These are phyloP conservation scores for Phalacrocorax brasilianus DNA, from an alignment of 2,113 vertebrate species.

Conservation along the genomic window DNA sequence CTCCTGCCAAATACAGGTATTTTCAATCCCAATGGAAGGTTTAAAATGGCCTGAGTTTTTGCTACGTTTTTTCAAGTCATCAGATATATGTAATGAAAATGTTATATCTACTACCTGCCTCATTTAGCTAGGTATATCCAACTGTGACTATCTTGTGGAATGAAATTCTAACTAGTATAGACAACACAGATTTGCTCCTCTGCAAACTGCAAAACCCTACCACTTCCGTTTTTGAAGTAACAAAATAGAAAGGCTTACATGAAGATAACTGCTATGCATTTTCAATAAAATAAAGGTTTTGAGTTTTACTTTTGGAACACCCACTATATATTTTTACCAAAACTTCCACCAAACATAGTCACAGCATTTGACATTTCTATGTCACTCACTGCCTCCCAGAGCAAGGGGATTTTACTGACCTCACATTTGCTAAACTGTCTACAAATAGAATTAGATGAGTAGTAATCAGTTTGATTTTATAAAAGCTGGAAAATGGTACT, in stretches of 20 bases:
- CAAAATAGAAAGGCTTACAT: neutral
- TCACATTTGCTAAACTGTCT: neutral
- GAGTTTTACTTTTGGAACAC: neutral
- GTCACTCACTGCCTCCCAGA: neutral
- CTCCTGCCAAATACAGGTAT: neutral
- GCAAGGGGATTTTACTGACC: neutral
- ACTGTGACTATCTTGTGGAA: fast-evolving
- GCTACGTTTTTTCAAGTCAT: neutral
- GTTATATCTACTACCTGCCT: neutral
- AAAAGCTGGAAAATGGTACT: neutral
- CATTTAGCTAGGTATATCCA: neutral
- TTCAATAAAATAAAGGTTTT: neutral
- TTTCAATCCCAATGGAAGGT: neutral
- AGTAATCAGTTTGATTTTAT: neutral
- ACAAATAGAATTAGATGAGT: neutral
- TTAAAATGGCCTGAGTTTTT: neutral
- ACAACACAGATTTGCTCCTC: neutral
- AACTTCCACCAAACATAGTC: neutral
- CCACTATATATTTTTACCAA: neutral
- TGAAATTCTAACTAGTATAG: fast-evolving
- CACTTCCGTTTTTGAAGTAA: neutral
- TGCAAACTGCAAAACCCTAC: neutral
- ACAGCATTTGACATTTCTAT: neutral
- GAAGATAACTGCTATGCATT: neutral
- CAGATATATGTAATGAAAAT: neutral